A percentile compares a stretch with the other conserved stretches of the same genome.
Evolutionary conservation across 2,113 vertebrate species (phyloP).

Genomic region (Rallus limicola): DNA sequence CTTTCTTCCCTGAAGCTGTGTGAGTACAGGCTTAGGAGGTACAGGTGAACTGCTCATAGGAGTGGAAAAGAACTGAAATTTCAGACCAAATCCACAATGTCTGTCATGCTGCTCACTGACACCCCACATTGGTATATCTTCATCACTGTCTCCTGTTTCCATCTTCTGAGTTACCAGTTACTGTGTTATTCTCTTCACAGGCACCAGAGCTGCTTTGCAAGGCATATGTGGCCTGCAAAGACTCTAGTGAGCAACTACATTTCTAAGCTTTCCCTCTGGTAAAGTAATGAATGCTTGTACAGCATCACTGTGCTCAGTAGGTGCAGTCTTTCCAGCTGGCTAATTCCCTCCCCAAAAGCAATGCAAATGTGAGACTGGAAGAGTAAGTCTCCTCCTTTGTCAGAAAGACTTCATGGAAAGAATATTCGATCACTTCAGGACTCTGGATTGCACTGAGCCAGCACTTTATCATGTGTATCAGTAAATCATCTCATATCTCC

Average conservation of each 20-base stretch:
- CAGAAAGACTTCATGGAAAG: background rate
- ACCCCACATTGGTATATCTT: background rate
- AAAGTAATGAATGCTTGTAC: background rate
- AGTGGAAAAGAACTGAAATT: background rate
- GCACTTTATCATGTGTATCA: background rate
- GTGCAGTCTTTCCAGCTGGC: background rate
- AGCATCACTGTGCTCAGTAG: background rate
- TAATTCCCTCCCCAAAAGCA: background rate
- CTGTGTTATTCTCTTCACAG: background rate
- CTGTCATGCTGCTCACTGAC: background rate
- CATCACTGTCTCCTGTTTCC: background rate
- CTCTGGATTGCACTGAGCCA: background rate
- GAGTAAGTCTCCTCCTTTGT: background rate
- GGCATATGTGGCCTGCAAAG: background rate
- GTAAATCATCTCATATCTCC: background rate
- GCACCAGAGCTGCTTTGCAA: background rate
- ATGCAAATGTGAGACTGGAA: background rate
- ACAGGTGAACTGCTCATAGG: background rate
- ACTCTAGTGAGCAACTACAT: background rate
- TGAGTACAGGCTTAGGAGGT: background rate
- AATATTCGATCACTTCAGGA: background rate
- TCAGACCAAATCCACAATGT: background rate
- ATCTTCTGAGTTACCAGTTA: background rate
- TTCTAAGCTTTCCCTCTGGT: background rate
- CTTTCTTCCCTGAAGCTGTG: background rate